phyloP scores from a whole-genome alignment of 1,140 invertebrate genomes.

The Agrilus planipennis region DNA sequence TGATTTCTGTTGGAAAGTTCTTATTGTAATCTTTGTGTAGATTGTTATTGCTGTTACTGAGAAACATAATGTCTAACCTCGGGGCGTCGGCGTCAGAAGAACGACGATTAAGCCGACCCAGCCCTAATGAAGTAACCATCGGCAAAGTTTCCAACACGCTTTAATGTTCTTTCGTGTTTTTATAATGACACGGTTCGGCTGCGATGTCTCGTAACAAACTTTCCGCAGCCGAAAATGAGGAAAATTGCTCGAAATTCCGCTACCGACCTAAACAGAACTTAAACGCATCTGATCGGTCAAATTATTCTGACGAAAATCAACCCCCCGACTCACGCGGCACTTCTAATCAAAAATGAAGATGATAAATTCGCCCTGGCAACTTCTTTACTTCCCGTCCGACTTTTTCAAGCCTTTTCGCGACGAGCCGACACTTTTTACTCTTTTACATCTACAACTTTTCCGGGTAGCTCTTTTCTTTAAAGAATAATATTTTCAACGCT shows the following conservation, averaged over 20 bases:
- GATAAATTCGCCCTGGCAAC: too few relatives aligned
- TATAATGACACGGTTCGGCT: slow-evolving; percentile 37
- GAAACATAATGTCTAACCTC: slow-evolving; percentile 23
- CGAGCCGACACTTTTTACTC: too few relatives aligned
- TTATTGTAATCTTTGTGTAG: slow-evolving; percentile 33
- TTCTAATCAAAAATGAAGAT: too few relatives aligned
- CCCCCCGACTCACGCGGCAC: too few relatives aligned
- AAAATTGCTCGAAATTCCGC: slow-evolving; percentile 28
- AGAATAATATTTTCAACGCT: too few relatives aligned
- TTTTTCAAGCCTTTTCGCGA: too few relatives aligned
- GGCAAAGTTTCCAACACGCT: slow-evolving; percentile 34
- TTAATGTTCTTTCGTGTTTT: slow-evolving; percentile 39
- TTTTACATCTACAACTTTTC: too few relatives aligned
- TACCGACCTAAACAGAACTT: slow-evolving; percentile 23
- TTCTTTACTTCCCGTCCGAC: too few relatives aligned
- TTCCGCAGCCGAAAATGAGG: slow-evolving; percentile 31
- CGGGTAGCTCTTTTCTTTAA: too few relatives aligned
- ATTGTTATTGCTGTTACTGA: slow-evolving; percentile 30
- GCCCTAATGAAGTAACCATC: slow-evolving; percentile 38
- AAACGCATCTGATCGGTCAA: slow-evolving; percentile 18
- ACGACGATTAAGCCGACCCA: slow-evolving; percentile 33
- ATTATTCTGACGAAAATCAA: too few relatives aligned
- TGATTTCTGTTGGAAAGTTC: slow-evolving; percentile 26
- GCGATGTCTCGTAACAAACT: slow-evolving; percentile 31
- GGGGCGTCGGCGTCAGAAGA: slow-evolving; percentile 27